Conservation (phyloP, 2,113 vertebrate species). For the Cromileptes altivelis region DNA sequence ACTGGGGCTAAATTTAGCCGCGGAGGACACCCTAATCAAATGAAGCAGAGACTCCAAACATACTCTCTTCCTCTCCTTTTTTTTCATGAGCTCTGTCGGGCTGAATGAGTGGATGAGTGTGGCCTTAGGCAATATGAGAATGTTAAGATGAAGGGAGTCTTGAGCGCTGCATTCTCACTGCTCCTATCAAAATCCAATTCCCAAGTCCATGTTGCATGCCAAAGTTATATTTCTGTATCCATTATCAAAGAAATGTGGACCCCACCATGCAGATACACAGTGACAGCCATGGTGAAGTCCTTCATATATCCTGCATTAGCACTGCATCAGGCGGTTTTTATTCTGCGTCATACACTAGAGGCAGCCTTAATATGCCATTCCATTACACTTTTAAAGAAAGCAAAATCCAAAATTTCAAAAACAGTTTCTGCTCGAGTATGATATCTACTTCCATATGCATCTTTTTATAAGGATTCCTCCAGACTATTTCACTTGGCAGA, state of each 20-base stretch:
- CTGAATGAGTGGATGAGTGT: constrained; percentile 25
- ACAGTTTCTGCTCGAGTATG: neutral
- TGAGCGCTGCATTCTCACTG: neutral
- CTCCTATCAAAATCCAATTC: constrained; percentile 21
- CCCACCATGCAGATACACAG: constrained; percentile 11
- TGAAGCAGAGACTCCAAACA: constrained; percentile 40
- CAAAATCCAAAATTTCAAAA: neutral
- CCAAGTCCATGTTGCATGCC: constrained; percentile 1
- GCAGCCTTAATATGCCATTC: constrained; percentile 6
- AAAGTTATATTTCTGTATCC: constrained; percentile 23
- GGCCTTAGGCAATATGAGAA: constrained; percentile 44
- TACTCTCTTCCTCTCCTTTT: constrained; percentile 5
- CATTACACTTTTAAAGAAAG: constrained; percentile 8
- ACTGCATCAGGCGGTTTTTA: neutral
- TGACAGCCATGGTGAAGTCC: constrained; percentile 9
- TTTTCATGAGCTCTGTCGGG: constrained; percentile 9
- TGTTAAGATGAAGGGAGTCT: constrained; percentile 14
- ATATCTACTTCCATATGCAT: constrained; percentile 5
- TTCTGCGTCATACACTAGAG: constrained; percentile 2
- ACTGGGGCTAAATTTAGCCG: constrained; percentile 29
- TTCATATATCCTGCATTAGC: constrained; percentile 9
- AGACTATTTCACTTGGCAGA: constrained; percentile 1
- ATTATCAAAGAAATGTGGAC: constrained; percentile 25
- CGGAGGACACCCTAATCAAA: constrained; percentile 38
- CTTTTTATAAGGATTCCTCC: neutral